A percentile compares a stretch with the other conserved stretches of the same genome.
Conservation (phyloP, 2,797 vertebrate species). For the Cossypha dichroa region DNA sequence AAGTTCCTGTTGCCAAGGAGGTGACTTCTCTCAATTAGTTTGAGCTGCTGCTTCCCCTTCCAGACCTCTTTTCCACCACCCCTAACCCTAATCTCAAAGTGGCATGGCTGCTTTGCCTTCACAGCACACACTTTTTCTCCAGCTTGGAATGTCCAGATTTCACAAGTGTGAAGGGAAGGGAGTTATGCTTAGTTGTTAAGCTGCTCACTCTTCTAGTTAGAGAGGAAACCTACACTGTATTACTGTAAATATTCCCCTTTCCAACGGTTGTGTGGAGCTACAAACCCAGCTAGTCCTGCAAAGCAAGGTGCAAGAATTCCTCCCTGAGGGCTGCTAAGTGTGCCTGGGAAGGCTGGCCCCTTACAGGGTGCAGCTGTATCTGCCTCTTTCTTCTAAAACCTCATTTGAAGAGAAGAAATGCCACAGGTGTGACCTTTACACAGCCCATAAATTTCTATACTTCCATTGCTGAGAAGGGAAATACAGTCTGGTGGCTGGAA, state of each 20-base stretch:
- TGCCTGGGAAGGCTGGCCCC: background rate
- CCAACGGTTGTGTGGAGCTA: background rate
- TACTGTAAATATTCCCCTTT: background rate
- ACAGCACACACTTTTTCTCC: background rate
- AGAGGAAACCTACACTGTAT: background rate
- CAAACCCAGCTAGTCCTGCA: background rate
- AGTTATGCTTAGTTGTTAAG: background rate
- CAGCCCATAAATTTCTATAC: background rate
- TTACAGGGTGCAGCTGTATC: background rate
- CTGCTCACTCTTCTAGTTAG: background rate
- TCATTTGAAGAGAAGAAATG: background rate
- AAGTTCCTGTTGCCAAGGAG: background rate
- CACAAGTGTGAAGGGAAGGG: background rate
- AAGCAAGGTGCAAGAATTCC: background rate
- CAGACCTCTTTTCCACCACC: background rate
- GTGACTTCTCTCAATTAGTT: background rate
- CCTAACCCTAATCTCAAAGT: accelerated
- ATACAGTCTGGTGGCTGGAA: background rate
- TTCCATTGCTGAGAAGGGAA: background rate
- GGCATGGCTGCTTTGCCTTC: background rate
- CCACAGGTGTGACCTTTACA: background rate
- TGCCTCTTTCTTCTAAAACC: background rate
- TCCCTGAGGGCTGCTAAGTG: background rate
- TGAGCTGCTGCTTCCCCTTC: background rate
- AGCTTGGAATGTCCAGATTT: background rate